Conservation (phyloP, 2,797 vertebrate species). For the Hydrolagus colliei region DNA sequence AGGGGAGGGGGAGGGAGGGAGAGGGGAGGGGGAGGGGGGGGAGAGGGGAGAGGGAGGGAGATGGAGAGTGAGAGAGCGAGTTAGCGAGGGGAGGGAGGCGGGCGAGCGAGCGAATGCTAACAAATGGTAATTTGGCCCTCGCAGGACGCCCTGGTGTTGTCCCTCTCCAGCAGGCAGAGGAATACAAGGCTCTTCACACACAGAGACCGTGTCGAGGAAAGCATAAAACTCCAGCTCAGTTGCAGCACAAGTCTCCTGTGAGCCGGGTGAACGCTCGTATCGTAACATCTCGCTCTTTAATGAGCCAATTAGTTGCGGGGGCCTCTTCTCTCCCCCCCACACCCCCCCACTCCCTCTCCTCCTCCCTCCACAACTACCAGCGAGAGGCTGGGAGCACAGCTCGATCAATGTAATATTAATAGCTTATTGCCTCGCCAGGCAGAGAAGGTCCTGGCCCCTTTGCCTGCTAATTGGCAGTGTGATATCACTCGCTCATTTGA, state of each 20-base stretch:
- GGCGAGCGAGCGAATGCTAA: conserved; percentile 11
- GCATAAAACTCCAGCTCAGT: conserved; percentile 34
- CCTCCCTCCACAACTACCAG: background rate
- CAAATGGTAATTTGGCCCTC: conserved; percentile 25
- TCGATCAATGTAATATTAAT: conserved; percentile 90
- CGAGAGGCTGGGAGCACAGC: conserved; percentile 56
- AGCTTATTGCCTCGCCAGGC: conserved; percentile 51
- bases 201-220: background rate
- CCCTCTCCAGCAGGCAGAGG: background rate
- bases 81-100: too few relatives aligned
- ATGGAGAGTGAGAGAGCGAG: too few relatives aligned
- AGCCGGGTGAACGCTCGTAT: conserved; percentile 59
- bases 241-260: conserved; percentile 59
- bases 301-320: conserved; percentile 88
- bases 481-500: conserved; percentile 62
- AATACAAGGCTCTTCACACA: conserved; percentile 18
- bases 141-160: background rate
- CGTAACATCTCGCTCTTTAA: conserved; percentile 84
- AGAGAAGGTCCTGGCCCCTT: conserved; percentile 49
- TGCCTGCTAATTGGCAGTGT: conserved; percentile 61
- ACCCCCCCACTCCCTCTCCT: conserved; percentile 40
- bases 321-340: too few relatives aligned
- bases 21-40: too few relatives aligned
- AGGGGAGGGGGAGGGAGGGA: too few relatives aligned
- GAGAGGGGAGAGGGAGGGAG: too few relatives aligned